phyloP scores from a whole-genome alignment of 2,888 invertebrate species.

The Dicranocentrus wangi region DNA sequence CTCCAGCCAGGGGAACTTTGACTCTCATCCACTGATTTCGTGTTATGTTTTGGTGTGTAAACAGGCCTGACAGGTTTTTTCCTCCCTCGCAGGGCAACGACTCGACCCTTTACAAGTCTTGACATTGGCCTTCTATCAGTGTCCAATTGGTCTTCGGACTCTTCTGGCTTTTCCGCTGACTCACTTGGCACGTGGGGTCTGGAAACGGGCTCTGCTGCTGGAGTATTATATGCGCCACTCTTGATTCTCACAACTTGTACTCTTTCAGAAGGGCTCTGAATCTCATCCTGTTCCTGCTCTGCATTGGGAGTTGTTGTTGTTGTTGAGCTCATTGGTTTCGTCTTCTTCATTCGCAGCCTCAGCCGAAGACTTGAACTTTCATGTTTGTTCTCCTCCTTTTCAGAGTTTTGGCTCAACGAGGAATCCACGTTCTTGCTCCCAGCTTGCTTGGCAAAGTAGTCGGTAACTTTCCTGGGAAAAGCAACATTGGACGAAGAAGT shows the following conservation, averaged over 20 bases:
- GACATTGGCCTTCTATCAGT: slow-evolving; percentile 47
- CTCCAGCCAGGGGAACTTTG: slow-evolving; percentile 21
- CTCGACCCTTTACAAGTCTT: slow-evolving; percentile 48
- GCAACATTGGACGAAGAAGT: too few species aligned
- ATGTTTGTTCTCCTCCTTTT: too few species aligned
- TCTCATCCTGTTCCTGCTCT: too few species aligned
- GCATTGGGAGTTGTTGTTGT: not conserved
- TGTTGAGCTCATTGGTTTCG: too few species aligned
- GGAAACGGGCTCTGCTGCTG: not conserved
- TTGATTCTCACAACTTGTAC: not conserved
- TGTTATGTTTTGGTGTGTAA: not conserved
- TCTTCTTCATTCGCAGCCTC: too few species aligned
- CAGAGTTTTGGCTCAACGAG: too few species aligned
- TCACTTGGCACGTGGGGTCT: slow-evolving; percentile 39
- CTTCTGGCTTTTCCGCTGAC: not conserved
- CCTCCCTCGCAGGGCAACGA: slow-evolving; percentile 26
- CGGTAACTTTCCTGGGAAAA: too few species aligned
- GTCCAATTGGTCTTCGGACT: slow-evolving; percentile 36
- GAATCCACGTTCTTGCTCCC: too few species aligned
- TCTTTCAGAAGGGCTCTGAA: too few species aligned
- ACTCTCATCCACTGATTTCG: slow-evolving; percentile 7
- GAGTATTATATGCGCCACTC: not conserved
- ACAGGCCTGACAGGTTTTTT: not conserved
- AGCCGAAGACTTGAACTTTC: too few species aligned
- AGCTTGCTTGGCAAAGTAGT: too few species aligned